Conservation (phyloP, 2,113 vertebrate species). For the Phalacrocorax brasilianus region DNA sequence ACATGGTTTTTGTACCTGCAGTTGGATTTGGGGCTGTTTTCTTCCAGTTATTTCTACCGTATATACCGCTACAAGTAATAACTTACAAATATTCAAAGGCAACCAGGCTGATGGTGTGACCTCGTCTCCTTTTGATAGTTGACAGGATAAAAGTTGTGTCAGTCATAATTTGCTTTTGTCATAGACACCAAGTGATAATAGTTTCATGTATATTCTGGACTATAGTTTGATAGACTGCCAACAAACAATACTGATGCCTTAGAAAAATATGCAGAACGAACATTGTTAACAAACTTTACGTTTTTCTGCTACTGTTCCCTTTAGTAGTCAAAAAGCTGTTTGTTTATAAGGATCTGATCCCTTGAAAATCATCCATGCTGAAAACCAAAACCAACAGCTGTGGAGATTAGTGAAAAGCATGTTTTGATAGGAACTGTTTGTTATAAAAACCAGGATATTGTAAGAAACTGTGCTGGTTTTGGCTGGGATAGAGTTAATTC, state of each 20-base stretch:
- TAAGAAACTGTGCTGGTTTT: background rate
- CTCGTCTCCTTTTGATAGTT: fast-evolving
- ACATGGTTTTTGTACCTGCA: background rate
- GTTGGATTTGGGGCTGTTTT: background rate
- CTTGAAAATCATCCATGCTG: background rate
- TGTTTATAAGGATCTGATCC: background rate
- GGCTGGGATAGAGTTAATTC: too few species aligned
- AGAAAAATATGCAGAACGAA: background rate
- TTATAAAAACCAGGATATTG: background rate
- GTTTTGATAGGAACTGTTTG: background rate
- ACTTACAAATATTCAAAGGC: background rate
- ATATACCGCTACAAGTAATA: background rate
- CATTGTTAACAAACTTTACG: background rate
- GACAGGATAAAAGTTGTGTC: background rate
- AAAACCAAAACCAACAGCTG: background rate
- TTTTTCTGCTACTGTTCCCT: background rate
- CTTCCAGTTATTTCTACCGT: background rate
- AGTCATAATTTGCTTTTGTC: background rate
- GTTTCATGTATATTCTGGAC: background rate
- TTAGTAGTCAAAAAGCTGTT: background rate
- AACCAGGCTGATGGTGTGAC: background rate
- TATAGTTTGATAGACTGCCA: fast-evolving
- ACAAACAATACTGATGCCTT: background rate
- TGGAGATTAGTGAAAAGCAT: background rate
- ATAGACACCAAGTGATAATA: background rate